Evolutionary conservation across 1,140 invertebrate species (phyloP).

Genomic region (Pseudobourletiella spinata): DNA sequence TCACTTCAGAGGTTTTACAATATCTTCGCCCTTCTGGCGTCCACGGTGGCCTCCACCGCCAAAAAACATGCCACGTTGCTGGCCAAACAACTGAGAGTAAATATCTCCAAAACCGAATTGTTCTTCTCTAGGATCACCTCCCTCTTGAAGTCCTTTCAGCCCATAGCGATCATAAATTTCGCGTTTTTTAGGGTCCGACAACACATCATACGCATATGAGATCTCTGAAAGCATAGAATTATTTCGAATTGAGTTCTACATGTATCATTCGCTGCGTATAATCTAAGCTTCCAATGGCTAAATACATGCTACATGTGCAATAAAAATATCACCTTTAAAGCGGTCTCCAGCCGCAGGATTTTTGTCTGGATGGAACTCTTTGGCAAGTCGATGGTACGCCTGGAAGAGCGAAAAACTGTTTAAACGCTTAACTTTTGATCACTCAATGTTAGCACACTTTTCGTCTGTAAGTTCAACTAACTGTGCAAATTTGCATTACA

Average conservation of each 20-base stretch:
- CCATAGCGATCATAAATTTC: slow-evolving; percentile 66
- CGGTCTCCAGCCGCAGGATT: slow-evolving; percentile 72
- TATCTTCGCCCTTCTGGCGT: slow-evolving; percentile 38
- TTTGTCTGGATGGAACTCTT: slow-evolving; percentile 81
- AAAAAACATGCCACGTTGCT: slow-evolving; percentile 44
- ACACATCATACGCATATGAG: slow-evolving; percentile 74
- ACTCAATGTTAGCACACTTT: neutral
- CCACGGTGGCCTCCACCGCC: slow-evolving; percentile 44
- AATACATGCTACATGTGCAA: too few relatives aligned
- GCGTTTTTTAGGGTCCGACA: slow-evolving; percentile 54
- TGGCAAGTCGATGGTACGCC: slow-evolving; percentile 74
- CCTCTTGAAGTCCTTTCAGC: slow-evolving; percentile 66
- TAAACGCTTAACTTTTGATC: too few relatives aligned
- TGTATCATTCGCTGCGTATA: too few relatives aligned
- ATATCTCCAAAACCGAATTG: slow-evolving; percentile 47
- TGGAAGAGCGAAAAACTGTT: slow-evolving; percentile 38
- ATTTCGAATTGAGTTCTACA: too few relatives aligned
- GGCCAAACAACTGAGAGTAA: slow-evolving; percentile 55
- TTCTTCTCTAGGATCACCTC: slow-evolving; percentile 50
- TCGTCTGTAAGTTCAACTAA: neutral
- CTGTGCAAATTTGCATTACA: neutral
- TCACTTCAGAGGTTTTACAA: slow-evolving; percentile 56
- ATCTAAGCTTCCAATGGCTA: too few relatives aligned
- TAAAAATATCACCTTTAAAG: slow-evolving; percentile 57
- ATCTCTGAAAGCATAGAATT: slow-evolving; percentile 64